phyloP scores from a whole-genome alignment of 2,797 vertebrate genomes.

The Megaceryle alcyon region DNA sequence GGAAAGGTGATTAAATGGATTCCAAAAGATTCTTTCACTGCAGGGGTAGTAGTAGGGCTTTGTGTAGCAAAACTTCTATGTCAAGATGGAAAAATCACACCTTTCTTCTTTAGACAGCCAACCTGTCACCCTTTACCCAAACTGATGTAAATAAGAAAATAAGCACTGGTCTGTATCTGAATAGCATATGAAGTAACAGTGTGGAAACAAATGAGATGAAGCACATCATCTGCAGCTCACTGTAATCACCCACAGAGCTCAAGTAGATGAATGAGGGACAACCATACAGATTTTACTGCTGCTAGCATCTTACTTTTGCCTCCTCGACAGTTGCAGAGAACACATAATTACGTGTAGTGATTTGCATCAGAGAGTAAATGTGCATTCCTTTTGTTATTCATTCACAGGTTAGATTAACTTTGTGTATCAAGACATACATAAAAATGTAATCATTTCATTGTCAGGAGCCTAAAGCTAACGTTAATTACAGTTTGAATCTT shows the following conservation, averaged over 20 bases:
- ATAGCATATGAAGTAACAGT: not conserved
- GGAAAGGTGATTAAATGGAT: not conserved
- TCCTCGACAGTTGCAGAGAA: conserved; percentile 1
- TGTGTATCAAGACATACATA: conserved; percentile 80
- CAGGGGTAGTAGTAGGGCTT: not conserved
- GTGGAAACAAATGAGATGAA: not conserved
- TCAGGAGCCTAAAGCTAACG: conserved; percentile 78
- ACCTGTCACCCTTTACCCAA: not conserved
- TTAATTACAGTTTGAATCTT: conserved; percentile 83
- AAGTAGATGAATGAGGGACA: not conserved
- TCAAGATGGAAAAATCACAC: not conserved
- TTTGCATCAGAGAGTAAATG: conserved; percentile 60
- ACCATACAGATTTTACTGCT: not conserved
- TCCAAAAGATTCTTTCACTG: not conserved
- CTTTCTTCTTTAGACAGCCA: not conserved
- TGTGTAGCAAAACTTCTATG: not conserved
- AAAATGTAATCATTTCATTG: conserved; percentile 80
- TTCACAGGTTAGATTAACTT: conserved; percentile 74
- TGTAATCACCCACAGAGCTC: not conserved
- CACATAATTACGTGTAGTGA: conserved; percentile 58
- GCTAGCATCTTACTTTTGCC: not conserved
- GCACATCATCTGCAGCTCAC: not conserved
- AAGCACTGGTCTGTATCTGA: not conserved
- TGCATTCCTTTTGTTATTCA: conserved; percentile 53
- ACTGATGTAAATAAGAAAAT: not conserved